phyloP scores from a whole-genome alignment of 2,888 invertebrate species.

The Parnassius apollo region DNA sequence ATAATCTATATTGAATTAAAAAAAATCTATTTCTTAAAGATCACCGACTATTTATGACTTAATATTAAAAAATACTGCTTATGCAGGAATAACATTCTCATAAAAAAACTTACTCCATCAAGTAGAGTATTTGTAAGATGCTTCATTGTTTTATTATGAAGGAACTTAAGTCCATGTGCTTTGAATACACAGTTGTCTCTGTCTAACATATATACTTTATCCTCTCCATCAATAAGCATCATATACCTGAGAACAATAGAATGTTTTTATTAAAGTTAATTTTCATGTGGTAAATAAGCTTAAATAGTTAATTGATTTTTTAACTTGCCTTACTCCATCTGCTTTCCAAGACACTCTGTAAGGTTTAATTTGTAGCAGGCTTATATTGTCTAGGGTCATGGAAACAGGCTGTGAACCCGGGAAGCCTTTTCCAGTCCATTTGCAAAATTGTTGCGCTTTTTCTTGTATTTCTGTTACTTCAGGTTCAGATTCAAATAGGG shows the following conservation, averaged over 20 bases:
- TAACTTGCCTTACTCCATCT: constrained; percentile 92
- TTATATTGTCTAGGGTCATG: constrained; percentile 92
- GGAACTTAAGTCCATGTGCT: constrained; percentile 90
- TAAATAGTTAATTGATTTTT: neutral
- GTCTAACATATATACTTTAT: constrained; percentile 96
- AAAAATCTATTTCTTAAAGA: too few relatives aligned
- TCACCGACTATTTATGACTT: too few relatives aligned
- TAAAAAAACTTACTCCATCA: constrained; percentile 89
- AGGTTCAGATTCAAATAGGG: constrained; percentile 83
- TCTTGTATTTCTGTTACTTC: constrained; percentile 84
- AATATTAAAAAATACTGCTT: neutral
- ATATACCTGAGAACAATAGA: constrained; percentile 85
- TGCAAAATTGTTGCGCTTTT: constrained; percentile 88
- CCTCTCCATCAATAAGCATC: constrained; percentile 94
- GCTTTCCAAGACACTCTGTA: constrained; percentile 99
- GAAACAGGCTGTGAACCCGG: constrained; percentile 99
- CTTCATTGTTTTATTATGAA: constrained; percentile 86
- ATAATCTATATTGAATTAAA: too few relatives aligned
- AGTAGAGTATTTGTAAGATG: constrained; percentile 91
- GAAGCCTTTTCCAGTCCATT: constrained; percentile 90
- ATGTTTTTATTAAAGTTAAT: constrained; percentile 1
- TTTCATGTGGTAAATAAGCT: neutral
- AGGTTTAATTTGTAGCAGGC: constrained; percentile 87
- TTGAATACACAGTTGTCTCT: constrained; percentile 96
- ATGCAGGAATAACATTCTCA: too few relatives aligned